Percentiles rank a stretch among this genome's conserved stretches.
Evolutionary conservation across 2,888 invertebrate genomes (phyloP).

Genomic region (Empis livida): DNA sequence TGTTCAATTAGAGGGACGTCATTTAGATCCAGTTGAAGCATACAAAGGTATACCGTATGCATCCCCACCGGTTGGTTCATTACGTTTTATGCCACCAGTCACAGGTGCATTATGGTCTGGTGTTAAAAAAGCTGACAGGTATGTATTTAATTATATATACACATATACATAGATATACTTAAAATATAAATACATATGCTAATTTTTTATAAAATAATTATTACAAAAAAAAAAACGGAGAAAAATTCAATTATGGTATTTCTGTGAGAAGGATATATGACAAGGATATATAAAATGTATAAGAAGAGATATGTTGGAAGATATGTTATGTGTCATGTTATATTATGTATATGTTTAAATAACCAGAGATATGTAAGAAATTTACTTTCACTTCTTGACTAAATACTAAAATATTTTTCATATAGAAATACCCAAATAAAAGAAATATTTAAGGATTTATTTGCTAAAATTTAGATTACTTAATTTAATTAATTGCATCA

Average conservation of each 20-base stretch:
- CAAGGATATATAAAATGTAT: no score
- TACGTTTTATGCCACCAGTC: conserved; percentile 94
- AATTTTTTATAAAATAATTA: background rate
- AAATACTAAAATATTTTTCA: no score
- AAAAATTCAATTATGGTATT: background rate
- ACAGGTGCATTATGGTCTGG: conserved; percentile 87
- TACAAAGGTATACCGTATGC: conserved; percentile 92
- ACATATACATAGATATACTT: background rate
- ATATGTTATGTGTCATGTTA: background rate
- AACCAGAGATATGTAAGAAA: no score
- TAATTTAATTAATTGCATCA: no score
- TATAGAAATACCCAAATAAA: no score
- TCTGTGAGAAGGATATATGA: no score
- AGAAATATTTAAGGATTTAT: no score
- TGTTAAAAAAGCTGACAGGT: conserved; percentile 69
- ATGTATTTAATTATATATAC: conserved; percentile 3
- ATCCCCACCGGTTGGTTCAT: conserved; percentile 73
- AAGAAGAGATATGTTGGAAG: no score
- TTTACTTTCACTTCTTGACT: no score
- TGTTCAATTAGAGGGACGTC: conserved; percentile 66
- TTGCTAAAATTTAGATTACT: no score
- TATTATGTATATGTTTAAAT: no score
- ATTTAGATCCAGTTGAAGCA: conserved; percentile 79
- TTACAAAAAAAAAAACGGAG: background rate
- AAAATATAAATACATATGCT: background rate